These are phyloP conservation scores for western clawed frog (Xenopus tropicalis) DNA, from an alignment of 2,113 vertebrate species.

Conservation along the genomic window DNA sequence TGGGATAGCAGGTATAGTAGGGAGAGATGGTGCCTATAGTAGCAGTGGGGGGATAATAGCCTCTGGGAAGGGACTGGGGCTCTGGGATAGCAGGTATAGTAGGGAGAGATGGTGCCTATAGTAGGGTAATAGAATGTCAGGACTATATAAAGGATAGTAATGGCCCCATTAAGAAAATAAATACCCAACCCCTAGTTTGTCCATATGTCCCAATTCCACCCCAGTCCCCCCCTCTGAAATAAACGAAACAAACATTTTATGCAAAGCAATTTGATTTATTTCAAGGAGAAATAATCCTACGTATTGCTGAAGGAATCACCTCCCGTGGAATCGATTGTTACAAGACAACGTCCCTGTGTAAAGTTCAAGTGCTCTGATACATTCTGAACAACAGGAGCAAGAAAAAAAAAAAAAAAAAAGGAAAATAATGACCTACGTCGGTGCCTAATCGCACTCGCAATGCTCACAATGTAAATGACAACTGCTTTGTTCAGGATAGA, in stretches of 20 bases:
- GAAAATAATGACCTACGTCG: conserved; percentile 50
- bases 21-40: too few species aligned
- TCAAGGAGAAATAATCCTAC: conserved; percentile 57
- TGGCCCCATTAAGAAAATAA: too few species aligned
- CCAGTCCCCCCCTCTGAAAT: too few species aligned
- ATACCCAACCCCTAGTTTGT: too few species aligned
- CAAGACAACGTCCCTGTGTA: conserved; percentile 61
- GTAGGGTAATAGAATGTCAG: too few species aligned
- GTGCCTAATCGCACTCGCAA: conserved; percentile 54
- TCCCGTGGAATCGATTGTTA: conserved; percentile 56
- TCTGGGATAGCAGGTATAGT: too few species aligned
- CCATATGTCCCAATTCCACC: too few species aligned
- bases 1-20: too few species aligned
- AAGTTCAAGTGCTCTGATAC: conserved; percentile 64
- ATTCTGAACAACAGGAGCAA: conserved; percentile 58
- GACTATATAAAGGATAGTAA: too few species aligned
- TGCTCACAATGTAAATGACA: conserved; percentile 53
- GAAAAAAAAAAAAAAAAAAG: conserved; percentile 18
- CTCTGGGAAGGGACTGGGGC: too few species aligned
- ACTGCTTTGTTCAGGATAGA: conserved; percentile 52
- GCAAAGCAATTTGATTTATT: conserved; percentile 63
- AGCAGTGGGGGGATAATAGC: too few species aligned
- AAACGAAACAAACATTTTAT: conserved; percentile 11
- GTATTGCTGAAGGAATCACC: conserved; percentile 62
- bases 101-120: too few species aligned